phyloP scores from a whole-genome alignment of 2,797 vertebrate species.

The Erethizon dorsatum region DNA sequence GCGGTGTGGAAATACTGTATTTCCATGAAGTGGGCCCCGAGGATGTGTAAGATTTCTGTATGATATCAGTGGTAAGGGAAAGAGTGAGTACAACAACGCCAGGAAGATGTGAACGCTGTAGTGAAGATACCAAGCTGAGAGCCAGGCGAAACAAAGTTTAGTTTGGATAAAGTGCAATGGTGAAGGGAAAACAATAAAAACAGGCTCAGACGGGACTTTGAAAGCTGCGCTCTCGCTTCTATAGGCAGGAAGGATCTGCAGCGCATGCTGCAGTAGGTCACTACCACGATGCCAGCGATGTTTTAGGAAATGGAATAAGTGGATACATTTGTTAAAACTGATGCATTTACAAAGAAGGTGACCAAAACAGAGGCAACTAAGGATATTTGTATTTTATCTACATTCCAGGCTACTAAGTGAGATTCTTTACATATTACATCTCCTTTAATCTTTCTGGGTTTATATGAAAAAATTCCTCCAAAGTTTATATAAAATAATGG shows the following conservation, averaged over 20 bases:
- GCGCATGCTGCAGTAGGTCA: not conserved
- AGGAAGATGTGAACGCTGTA: not conserved
- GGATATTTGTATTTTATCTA: not conserved
- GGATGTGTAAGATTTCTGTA: not conserved
- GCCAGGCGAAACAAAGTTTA: not conserved
- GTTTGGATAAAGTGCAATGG: not conserved
- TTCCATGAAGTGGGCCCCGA: not conserved
- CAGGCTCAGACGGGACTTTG: too few species aligned
- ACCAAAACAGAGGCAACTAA: not conserved
- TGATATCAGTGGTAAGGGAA: not conserved
- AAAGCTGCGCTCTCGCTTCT: not conserved
- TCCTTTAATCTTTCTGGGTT: not conserved
- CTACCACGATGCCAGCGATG: not conserved
- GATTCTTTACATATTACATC: not conserved
- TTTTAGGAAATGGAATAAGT: not conserved
- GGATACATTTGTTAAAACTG: not conserved
- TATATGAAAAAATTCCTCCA: not conserved
- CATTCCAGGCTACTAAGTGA: not conserved
- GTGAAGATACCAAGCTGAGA: not conserved
- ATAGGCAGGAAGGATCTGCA: not conserved
- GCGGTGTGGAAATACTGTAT: not conserved
- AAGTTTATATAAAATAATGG: not conserved
- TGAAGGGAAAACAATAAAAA: not conserved
- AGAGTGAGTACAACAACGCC: not conserved
- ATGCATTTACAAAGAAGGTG: not conserved